A percentile compares a stretch with the other conserved stretches of the same genome.
These are phyloP conservation scores for Monopis laevigella DNA, from an alignment of 2,888 invertebrate genomes.

Conservation along the genomic window DNA sequence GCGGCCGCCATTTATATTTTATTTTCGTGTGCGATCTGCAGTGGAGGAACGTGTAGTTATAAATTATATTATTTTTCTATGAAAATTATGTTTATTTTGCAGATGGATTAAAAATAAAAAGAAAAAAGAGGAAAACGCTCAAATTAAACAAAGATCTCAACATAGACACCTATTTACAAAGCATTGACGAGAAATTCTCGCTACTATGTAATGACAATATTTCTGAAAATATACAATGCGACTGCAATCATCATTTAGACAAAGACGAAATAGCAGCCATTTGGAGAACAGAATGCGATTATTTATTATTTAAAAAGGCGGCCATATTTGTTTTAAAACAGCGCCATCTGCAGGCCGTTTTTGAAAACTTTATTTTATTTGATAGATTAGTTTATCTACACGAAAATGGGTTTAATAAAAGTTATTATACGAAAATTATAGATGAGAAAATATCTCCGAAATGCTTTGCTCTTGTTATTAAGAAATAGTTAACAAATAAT, in stretches of 20 bases:
- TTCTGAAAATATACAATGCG: constrained; percentile 14
- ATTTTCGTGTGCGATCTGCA: too few species aligned
- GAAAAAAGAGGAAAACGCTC: constrained; percentile 51
- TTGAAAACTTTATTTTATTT: constrained; percentile 46
- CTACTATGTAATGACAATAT: constrained; percentile 13
- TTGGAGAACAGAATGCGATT: constrained; percentile 32
- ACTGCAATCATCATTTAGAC: constrained; percentile 23
- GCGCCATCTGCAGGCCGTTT: constrained; percentile 39
- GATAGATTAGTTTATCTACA: constrained; percentile 45
- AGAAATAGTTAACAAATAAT: constrained; percentile 4
- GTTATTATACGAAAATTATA: constrained; percentile 64
- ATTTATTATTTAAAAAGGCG: constrained; percentile 31
- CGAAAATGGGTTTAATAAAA: constrained; percentile 36
- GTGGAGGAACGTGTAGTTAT: too few species aligned
- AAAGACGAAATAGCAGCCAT: constrained; percentile 30
- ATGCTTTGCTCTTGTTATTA: constrained; percentile 60
- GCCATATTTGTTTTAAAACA: constrained; percentile 44
- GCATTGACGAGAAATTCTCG: too few species aligned
- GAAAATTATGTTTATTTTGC: constrained; percentile 24
- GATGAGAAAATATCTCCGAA: constrained; percentile 72
- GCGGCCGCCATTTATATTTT: too few species aligned
- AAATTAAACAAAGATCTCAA: too few species aligned
- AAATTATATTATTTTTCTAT: not conserved
- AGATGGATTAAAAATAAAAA: constrained; percentile 55
- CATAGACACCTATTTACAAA: too few species aligned